These are phyloP conservation scores for Sterrhoptilus dennistouni DNA, from an alignment of 2,113 vertebrate species.

Conservation along the genomic window DNA sequence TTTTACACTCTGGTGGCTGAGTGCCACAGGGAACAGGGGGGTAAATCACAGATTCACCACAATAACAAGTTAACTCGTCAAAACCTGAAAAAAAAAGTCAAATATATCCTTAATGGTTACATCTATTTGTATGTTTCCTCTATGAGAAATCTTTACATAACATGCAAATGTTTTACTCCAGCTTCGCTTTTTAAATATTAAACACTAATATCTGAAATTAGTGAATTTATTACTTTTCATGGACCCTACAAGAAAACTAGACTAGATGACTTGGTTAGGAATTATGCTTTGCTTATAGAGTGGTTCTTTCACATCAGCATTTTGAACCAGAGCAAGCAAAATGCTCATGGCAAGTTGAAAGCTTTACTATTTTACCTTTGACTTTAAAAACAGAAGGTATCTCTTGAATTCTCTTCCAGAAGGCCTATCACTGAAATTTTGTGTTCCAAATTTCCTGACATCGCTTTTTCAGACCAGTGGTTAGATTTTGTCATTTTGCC, in stretches of 20 bases:
- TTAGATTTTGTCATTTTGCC: not conserved
- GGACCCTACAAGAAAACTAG: not conserved
- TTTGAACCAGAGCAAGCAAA: not conserved
- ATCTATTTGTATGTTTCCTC: not conserved
- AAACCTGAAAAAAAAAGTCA: constrained; percentile 81
- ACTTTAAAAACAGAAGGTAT: not conserved
- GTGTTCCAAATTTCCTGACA: rapidly evolving
- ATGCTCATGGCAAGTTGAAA: not conserved
- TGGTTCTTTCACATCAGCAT: not conserved
- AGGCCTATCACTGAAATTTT: not conserved
- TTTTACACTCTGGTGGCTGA: constrained; percentile 93
- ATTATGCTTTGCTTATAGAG: not conserved
- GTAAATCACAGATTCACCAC: constrained; percentile 90
- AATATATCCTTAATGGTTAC: not conserved
- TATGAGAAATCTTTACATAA: not conserved
- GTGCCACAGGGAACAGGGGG: constrained; percentile 95
- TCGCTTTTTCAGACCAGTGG: not conserved
- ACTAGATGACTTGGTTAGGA: not conserved
- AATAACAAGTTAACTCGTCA: constrained; percentile 94
- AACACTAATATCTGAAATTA: not conserved
- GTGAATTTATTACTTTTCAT: not conserved
- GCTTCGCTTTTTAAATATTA: not conserved
- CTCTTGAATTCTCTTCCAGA: not conserved
- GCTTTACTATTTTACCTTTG: not conserved
- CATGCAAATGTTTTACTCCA: not conserved